Conservation (phyloP, 2,797 vertebrate genomes). For the Kryptolebias ocellatus region DNA sequence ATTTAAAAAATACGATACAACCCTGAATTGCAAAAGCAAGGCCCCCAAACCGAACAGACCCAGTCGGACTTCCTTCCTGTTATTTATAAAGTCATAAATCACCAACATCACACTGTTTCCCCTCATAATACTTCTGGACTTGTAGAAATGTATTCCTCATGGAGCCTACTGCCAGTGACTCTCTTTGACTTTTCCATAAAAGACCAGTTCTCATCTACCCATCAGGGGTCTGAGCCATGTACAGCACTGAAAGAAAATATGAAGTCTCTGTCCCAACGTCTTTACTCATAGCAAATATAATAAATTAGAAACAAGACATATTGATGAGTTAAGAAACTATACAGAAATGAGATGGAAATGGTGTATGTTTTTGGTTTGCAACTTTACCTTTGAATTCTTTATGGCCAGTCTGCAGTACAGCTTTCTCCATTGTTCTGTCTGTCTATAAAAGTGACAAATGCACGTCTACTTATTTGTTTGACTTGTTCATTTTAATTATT, state of each 20-base stretch:
- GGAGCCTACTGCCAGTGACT: constrained; percentile 51
- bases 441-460: not conserved
- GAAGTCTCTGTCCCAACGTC: not conserved
- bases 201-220: constrained; percentile 26
- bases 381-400: constrained; percentile 17
- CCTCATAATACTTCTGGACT: constrained; percentile 49
- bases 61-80: constrained; percentile 64
- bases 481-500: not conserved
- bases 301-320: constrained; percentile 35
- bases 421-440: not conserved
- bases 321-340: constrained; percentile 22
- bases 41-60: constrained; percentile 33
- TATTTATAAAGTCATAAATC: constrained; percentile 69
- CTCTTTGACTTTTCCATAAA: constrained; percentile 39
- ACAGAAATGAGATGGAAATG: constrained; percentile 14
- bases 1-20: constrained; percentile 21
- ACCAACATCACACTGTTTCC: constrained; percentile 47
- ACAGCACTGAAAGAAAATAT: constrained; percentile 33
- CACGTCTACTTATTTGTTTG: not conserved
- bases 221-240: constrained; percentile 39
- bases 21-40: not conserved
- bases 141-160: constrained; percentile 53
- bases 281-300: constrained; percentile 31
- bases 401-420: constrained; percentile 5
- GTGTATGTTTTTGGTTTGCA: constrained; percentile 17